Evolutionary conservation across 2,113 vertebrate species (phyloP).

Genomic region (Regulus satrapa): DNA sequence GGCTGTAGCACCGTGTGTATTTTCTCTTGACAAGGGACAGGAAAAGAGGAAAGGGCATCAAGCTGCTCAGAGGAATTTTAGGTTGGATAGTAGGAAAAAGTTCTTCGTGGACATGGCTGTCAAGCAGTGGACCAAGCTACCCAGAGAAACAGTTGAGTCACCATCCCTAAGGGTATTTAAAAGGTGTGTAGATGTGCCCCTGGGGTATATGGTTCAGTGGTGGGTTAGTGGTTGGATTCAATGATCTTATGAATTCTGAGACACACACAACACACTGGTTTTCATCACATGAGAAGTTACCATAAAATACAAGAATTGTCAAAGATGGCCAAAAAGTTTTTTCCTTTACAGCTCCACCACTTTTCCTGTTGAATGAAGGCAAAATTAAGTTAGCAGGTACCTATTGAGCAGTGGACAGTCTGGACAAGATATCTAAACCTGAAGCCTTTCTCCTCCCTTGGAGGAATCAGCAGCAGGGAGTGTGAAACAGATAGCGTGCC

Average conservation of each 20-base stretch:
- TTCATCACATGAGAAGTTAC: not conserved
- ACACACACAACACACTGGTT: not conserved
- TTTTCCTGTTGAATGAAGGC: not conserved
- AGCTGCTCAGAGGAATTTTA: not conserved
- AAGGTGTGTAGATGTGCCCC: not conserved
- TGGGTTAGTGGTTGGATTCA: not conserved
- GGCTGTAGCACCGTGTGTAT: not conserved
- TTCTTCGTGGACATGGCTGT: not conserved
- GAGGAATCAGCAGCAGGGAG: not conserved
- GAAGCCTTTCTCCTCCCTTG: not conserved
- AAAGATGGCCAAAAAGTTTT: not conserved
- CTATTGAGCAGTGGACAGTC: fast-evolving
- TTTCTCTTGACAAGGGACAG: not conserved
- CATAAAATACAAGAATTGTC: not conserved
- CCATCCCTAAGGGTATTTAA: not conserved
- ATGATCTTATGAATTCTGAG: not conserved
- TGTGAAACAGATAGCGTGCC: not conserved
- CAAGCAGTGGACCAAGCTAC: not conserved
- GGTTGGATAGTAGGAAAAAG: not conserved
- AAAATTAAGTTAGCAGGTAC: not conserved
- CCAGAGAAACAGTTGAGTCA: not conserved
- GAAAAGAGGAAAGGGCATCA: not conserved
- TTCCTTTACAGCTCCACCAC: not conserved
- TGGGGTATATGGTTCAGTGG: not conserved
- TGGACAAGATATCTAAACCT: not conserved